phyloP scores from a whole-genome alignment of 2,113 vertebrate species.

The Pelecanus crispus region DNA sequence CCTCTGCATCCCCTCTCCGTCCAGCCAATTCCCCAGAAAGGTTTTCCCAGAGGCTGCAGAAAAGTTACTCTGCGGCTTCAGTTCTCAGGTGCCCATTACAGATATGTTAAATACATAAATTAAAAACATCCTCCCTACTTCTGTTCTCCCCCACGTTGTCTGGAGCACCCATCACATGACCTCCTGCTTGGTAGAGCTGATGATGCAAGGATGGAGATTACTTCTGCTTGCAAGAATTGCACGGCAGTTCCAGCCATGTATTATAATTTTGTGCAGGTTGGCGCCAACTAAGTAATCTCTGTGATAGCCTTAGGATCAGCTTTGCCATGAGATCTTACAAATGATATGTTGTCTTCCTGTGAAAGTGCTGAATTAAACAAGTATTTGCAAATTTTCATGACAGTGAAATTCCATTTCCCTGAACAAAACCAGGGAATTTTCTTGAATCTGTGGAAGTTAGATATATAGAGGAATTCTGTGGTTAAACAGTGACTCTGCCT shows the following conservation, averaged over 20 bases:
- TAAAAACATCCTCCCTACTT: slow-evolving; percentile 11
- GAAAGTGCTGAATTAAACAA: slow-evolving; percentile 43
- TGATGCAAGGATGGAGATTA: slow-evolving; percentile 35
- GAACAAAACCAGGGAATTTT: not conserved
- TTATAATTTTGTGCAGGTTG: not conserved
- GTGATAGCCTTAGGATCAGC: slow-evolving; percentile 51
- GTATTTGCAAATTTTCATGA: slow-evolving; percentile 13
- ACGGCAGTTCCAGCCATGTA: not conserved
- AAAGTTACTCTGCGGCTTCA: not conserved
- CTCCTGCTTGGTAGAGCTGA: not conserved
- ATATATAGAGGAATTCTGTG: not conserved
- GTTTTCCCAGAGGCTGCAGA: not conserved
- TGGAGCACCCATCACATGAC: slow-evolving; percentile 12
- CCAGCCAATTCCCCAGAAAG: not conserved
- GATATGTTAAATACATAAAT: not conserved
- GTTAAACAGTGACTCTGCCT: not conserved
- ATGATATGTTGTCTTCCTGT: not conserved
- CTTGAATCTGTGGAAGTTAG: not conserved
- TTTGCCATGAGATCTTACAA: slow-evolving; percentile 37
- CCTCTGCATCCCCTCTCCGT: not conserved
- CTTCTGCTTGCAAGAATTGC: not conserved
- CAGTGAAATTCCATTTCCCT: not conserved
- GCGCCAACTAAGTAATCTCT: slow-evolving; percentile 22
- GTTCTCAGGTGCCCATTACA: slow-evolving; percentile 5
- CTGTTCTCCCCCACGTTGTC: not conserved